Conservation (phyloP, 1,140 invertebrate genomes). For the Drosophila melanica region DNA sequence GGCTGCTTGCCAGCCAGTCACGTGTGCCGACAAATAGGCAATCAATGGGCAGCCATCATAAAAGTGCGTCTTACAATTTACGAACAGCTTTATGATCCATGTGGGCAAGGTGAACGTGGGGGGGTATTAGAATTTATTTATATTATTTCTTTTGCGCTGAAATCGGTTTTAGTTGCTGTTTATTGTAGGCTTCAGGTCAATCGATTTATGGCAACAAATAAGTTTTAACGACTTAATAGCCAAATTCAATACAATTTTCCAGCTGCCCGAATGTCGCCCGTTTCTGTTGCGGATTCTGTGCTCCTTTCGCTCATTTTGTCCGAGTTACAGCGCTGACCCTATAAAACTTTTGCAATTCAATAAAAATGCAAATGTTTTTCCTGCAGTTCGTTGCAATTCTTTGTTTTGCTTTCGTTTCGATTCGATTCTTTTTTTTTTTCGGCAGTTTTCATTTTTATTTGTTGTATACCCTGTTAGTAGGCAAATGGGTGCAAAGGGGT, state of each 20-base stretch:
- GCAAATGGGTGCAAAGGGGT: background rate
- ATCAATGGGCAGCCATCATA: constrained; percentile 66
- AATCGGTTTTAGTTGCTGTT: constrained; percentile 49
- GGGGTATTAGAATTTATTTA: constrained; percentile 37
- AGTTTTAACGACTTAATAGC: constrained; percentile 77
- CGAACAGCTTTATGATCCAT: constrained; percentile 47
- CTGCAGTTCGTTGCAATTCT: constrained; percentile 70
- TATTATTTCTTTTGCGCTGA: constrained; percentile 23
- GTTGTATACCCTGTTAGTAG: constrained; percentile 16
- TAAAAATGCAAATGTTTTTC: constrained; percentile 77
- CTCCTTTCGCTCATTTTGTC: background rate
- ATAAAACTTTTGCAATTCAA: constrained; percentile 79
- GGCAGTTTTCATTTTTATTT: constrained; percentile 53
- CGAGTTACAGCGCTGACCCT: constrained; percentile 64
- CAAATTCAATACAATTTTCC: constrained; percentile 81
- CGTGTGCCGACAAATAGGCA: constrained; percentile 57
- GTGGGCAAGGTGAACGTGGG: background rate
- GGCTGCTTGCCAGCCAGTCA: constrained; percentile 48
- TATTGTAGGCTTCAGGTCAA: constrained; percentile 32
- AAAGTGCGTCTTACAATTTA: constrained; percentile 23
- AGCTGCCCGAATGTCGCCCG: constrained; percentile 51
- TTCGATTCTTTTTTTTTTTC: background rate
- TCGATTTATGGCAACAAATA: constrained; percentile 60
- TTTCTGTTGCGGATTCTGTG: constrained; percentile 2
- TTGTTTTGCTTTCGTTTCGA: background rate